Conservation (phyloP, 2,113 vertebrate genomes). For the Formicarius rufipectus region DNA sequence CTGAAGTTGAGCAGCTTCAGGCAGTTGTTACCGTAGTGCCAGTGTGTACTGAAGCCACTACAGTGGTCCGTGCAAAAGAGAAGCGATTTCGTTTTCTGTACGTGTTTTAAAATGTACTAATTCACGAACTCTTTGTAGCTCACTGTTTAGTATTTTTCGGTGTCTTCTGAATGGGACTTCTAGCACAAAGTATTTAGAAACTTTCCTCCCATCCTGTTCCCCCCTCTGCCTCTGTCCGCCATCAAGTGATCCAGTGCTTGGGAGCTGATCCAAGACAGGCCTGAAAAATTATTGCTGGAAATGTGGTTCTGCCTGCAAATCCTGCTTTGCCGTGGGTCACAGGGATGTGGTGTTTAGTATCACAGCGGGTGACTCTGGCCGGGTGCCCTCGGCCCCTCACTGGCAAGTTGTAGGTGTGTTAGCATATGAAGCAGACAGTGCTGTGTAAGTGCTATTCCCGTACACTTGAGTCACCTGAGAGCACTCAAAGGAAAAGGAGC, state of each 20-base stretch:
- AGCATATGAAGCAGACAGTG: background rate
- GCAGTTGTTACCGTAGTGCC: background rate
- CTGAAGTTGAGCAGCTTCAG: background rate
- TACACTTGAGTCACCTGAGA: background rate
- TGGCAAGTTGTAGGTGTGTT: background rate
- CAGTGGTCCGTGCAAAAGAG: background rate
- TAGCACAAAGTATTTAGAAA: background rate
- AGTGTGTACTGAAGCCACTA: background rate
- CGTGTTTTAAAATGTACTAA: background rate
- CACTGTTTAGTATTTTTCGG: background rate
- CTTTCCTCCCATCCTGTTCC: background rate
- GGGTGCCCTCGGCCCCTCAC: background rate
- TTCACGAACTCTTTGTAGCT: background rate
- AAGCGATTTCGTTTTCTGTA: background rate
- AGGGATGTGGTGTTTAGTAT: background rate
- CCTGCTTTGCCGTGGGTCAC: accelerated
- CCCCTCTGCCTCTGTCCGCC: accelerated
- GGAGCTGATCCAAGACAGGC: background rate
- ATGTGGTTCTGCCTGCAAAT: background rate
- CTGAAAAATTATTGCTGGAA: background rate
- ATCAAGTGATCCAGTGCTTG: background rate
- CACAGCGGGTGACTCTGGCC: accelerated
- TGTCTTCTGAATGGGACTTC: background rate
- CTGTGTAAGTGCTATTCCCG: background rate
- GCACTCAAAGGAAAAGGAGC: accelerated